Conservation (phyloP, 2,797 vertebrate genomes). For the Phaenicophaeus curvirostris region DNA sequence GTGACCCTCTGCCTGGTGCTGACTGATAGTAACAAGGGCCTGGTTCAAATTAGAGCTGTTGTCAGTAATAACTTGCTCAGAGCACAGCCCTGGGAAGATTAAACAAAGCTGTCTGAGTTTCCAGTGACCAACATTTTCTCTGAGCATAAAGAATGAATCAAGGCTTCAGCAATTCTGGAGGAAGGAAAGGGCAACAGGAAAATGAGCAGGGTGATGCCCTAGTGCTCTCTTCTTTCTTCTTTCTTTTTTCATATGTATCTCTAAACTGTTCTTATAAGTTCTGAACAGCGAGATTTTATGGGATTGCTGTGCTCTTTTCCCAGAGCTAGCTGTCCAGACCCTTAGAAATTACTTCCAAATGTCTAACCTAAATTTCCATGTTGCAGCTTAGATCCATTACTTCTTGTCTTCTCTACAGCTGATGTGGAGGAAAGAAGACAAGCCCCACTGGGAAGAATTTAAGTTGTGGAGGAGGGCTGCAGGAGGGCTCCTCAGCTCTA, state of each 20-base stretch:
- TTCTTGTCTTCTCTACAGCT: not conserved
- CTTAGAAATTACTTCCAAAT: not conserved
- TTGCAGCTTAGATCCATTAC: not conserved
- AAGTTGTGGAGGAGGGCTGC: not conserved
- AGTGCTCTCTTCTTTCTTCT: not conserved
- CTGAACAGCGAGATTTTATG: not conserved
- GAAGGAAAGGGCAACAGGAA: not conserved
- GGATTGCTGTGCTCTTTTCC: not conserved
- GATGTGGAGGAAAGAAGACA: not conserved
- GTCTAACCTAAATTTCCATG: not conserved
- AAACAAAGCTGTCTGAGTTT: not conserved
- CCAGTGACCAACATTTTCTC: not conserved
- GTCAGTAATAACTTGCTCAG: not conserved
- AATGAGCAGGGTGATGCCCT: not conserved
- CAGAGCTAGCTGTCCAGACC: not conserved
- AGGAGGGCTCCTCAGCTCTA: not conserved
- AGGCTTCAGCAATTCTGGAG: not conserved
- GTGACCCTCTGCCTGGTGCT: accelerated
- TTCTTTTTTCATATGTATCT: not conserved
- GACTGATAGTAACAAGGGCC: not conserved
- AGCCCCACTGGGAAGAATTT: not conserved
- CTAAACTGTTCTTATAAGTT: not conserved
- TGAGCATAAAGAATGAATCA: not conserved
- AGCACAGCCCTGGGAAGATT: not conserved
- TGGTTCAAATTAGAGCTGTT: not conserved